phyloP scores from a whole-genome alignment of 2,888 invertebrate species.

The Caprella mutica region DNA sequence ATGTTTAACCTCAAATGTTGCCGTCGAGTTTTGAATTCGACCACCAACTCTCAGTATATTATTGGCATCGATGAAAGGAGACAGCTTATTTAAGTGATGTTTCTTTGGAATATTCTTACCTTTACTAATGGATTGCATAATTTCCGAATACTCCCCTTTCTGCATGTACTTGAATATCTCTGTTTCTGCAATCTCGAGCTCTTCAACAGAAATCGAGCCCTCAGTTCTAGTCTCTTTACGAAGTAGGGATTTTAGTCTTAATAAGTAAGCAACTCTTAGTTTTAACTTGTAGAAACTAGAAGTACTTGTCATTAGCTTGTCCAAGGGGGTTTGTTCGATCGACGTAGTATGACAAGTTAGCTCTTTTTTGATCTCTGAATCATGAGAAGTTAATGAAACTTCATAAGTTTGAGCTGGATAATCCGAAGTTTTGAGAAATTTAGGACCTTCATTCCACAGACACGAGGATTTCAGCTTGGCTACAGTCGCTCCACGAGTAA shows the following conservation, averaged over 20 bases:
- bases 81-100: neutral
- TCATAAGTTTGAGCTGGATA: neutral
- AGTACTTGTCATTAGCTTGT: too few relatives aligned
- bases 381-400: too few relatives aligned
- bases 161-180: neutral
- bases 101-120: too few relatives aligned
- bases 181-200: neutral
- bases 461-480: neutral
- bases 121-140: too few relatives aligned
- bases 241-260: neutral
- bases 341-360: too few relatives aligned
- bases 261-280: neutral
- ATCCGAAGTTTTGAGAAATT: neutral
- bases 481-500: neutral
- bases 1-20: neutral
- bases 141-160: neutral
- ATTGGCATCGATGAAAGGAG: neutral
- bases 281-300: neutral
- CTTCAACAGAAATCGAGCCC: neutral
- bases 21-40: neutral
- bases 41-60: neutral
- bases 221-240: neutral
- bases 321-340: too few relatives aligned
- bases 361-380: too few relatives aligned
- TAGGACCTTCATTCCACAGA: neutral